Conservation (phyloP, 1,140 invertebrate species). For the Campodea augens region DNA sequence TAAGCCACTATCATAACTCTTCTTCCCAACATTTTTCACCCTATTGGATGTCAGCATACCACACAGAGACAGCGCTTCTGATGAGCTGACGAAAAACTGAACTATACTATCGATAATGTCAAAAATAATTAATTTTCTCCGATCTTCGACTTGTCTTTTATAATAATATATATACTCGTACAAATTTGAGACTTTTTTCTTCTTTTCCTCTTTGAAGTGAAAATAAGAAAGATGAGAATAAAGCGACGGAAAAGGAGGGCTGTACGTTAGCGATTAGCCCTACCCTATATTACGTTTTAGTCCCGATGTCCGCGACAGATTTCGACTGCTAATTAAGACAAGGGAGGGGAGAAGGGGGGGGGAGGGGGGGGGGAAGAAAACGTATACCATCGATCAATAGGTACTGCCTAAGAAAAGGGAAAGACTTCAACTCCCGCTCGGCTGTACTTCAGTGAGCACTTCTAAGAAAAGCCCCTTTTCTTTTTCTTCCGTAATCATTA, state of each 20-base stretch:
- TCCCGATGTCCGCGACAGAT: conserved; percentile 2
- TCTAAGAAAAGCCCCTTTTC: background rate
- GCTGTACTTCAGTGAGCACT: background rate
- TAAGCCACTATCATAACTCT: too few relatives aligned
- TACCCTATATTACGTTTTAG: conserved; percentile 3
- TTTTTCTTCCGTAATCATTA: background rate
- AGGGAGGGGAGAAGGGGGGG: background rate
- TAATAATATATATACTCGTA: too few relatives aligned
- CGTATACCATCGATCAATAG: background rate
- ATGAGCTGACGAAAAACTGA: too few relatives aligned
- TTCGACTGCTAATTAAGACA: conserved; percentile 4
- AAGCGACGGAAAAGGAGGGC: background rate
- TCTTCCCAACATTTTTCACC: too few relatives aligned
- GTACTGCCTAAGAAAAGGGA: background rate
- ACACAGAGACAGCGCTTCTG: too few relatives aligned
- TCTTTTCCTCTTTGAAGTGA: background rate
- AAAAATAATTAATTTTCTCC: background rate
- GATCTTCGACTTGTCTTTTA: background rate
- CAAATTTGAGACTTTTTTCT: too few relatives aligned
- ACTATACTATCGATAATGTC: background rate
- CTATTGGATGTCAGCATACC: too few relatives aligned
- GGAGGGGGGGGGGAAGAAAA: conserved; percentile 4
- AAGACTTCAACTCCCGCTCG: background rate
- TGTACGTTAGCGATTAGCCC: conserved; percentile 3
- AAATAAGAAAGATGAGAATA: too few relatives aligned